Base-by-base conservation (phyloP, 2,113 vertebrate genomes). In the Phocoena phocoena region DNA sequence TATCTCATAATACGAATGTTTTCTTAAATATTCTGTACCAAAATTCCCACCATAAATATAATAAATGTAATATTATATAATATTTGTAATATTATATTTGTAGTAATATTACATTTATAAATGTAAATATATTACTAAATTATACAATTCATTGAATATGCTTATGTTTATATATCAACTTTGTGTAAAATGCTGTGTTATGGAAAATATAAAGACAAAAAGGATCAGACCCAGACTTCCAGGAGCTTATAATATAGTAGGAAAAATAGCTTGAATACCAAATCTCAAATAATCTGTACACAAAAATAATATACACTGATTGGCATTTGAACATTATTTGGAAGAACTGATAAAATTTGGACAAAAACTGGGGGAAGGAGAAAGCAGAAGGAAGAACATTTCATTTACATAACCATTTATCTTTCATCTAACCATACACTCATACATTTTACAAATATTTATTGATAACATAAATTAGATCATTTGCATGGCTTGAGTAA, bases 1-100 rank as follows among this genome's bases (percentile, higher is more conserved):
- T 55, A 41, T 55, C 90, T 88, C 71, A 74, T 70, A 91, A 88
- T 53, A 89, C n/a, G 82, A 88, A 77, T 60, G 82, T 60, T 55
- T 79, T 77, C 26, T 83, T 70, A 93, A 97, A 90, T 83, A 96
- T 68, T 88, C 53, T 73, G 31, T 93, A 90, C 65, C 33, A 74
- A 67, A 97, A 73, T 88, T 87, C 33, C 62, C 28, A 73, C 33
- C 53, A 73, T 70, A 92, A 80, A 88, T 47, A 82, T n/a, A 82
- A 58, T 20, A 58, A 58, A 58, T 58, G 55, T 58, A 18, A 55
- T 55, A 53, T 53, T 53, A 53, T 53, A 53, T 53, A 53, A 50
- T 50, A 53, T 53, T 53, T 53, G 50, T 53, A 53, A 53, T 53
- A 53, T 53, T 53, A 53, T 53, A 53, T 53, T 17, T 53, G 50